phyloP scores from a whole-genome alignment of 2,113 vertebrate species.

The Amphiprion percula region DNA sequence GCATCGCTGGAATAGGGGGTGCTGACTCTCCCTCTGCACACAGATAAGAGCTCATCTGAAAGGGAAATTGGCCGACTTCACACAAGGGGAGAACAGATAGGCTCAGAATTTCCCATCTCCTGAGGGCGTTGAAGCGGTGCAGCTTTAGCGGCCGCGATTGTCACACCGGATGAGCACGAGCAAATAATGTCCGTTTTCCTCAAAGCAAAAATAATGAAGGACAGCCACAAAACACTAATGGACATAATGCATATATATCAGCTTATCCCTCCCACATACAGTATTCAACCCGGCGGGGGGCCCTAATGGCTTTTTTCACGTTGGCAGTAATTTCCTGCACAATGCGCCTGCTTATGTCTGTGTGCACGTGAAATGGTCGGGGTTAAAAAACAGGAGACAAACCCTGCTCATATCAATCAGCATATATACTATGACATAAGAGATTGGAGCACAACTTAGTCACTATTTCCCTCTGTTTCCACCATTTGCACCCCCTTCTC shows the following conservation, averaged over 20 bases:
- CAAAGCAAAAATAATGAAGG: constrained; percentile 20
- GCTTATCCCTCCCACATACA: neutral
- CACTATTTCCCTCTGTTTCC: too few relatives aligned
- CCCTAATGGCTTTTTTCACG: too few relatives aligned
- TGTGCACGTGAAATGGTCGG: too few relatives aligned
- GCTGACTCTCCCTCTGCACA: constrained; percentile 47
- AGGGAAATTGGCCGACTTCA: constrained; percentile 56
- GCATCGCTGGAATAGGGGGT: constrained; percentile 33
- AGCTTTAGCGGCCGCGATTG: constrained; percentile 40
- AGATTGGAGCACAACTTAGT: too few relatives aligned
- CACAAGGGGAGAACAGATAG: constrained; percentile 4
- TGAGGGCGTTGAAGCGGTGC: constrained; percentile 30
- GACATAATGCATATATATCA: neutral
- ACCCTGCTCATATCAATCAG: too few relatives aligned
- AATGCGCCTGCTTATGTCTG: too few relatives aligned
- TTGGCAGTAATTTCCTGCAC: too few relatives aligned
- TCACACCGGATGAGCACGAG: constrained; percentile 49
- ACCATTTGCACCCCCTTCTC: too few relatives aligned
- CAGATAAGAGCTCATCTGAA: constrained; percentile 68
- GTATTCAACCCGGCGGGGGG: too few relatives aligned
- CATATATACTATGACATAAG: too few relatives aligned
- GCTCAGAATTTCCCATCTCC: constrained; percentile 45
- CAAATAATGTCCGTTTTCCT: constrained; percentile 46
- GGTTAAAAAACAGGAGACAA: too few relatives aligned
- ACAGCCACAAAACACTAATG: constrained; percentile 28